Evolutionary conservation across 2,113 vertebrate genomes (phyloP), one percentile per base, ranked within the genome.

Genomic region (Atlantisia rogersi): DNA sequence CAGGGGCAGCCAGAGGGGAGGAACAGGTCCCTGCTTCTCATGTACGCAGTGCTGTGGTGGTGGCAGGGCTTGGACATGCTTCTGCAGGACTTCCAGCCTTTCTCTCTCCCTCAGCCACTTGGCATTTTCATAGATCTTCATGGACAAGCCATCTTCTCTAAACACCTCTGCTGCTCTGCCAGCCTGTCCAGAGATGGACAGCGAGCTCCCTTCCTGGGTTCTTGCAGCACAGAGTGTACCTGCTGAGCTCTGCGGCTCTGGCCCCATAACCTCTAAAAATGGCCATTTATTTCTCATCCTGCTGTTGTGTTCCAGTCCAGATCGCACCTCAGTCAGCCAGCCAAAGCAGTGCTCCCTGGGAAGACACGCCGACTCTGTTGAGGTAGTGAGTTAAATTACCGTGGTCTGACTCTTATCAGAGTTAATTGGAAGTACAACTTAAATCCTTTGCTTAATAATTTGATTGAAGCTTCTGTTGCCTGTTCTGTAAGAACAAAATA

Each of bases 71-170:
- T 55, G 44, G 42, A 35, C 7, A 0, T 31, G 59, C n/a, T 58
- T 35, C 46, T 46, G 53, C 8, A 22, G 56, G 62, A 19, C 17
- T 70, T 74, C 50, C 81, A 58, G 37, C 26, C 3, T 1, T 52
- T 82, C 1, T 0, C 20, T 24, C 20, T 59, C 42, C 40, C 25
- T 25, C 10, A 7, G 15, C 29, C 6, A 18, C 93, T 94, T 74
- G 64, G 62, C n/a, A 50, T 94, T 77, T 86, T 69, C 58, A 60
- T 92, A 69, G 46, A 55, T 87, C 94, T 95, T 96, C 79, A 83
- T 94, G 71, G 81, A 48, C 37, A 85, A 94, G 86, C 46, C 37
- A 59, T 90, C 71, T 87, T 64, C 44, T 64, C 37, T 39, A n/a
- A 46, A 26, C 42, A 58, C 18, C 52, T 82, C 92, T 81, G 53